Evolutionary conservation across 2,797 vertebrate species (phyloP).

Genomic region (Hyperoplus lanceolatus): DNA sequence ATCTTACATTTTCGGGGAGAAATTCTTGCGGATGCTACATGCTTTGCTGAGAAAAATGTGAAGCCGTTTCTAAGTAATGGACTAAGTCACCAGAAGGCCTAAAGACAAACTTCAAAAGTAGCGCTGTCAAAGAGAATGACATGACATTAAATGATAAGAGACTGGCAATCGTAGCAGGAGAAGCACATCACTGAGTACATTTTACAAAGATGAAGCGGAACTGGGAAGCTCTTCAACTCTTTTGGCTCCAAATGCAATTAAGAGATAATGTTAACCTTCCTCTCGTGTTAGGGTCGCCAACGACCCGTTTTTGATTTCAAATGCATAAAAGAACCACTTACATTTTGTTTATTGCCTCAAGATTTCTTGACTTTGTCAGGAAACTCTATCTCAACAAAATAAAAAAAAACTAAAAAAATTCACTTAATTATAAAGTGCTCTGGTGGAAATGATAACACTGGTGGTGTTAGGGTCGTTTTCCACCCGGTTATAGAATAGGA

Average conservation of each 20-base stretch:
- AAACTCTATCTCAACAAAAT: too few species aligned
- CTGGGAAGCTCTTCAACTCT: background rate
- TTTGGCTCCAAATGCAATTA: background rate
- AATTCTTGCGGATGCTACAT: constrained; percentile 29
- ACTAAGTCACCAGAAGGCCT: background rate
- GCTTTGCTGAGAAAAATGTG: background rate
- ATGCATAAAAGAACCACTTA: too few species aligned
- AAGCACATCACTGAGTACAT: background rate
- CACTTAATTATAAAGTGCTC: too few species aligned
- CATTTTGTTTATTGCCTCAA: too few species aligned
- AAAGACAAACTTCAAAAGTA: background rate
- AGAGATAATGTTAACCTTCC: background rate
- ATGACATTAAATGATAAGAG: background rate
- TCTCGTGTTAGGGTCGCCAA: too few species aligned
- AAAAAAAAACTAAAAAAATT: too few species aligned
- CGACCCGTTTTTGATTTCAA: too few species aligned
- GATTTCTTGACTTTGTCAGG: too few species aligned
- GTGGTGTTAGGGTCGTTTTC: too few species aligned
- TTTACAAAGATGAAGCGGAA: background rate
- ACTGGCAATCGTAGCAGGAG: background rate
- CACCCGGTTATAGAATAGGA: too few species aligned
- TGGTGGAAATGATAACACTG: too few species aligned
- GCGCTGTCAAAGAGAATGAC: constrained; percentile 5
- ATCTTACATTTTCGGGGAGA: constrained; percentile 65
- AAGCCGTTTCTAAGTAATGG: background rate